Base-by-base conservation (phyloP, 2,888 invertebrate genomes). In the Euclidia mi region DNA sequence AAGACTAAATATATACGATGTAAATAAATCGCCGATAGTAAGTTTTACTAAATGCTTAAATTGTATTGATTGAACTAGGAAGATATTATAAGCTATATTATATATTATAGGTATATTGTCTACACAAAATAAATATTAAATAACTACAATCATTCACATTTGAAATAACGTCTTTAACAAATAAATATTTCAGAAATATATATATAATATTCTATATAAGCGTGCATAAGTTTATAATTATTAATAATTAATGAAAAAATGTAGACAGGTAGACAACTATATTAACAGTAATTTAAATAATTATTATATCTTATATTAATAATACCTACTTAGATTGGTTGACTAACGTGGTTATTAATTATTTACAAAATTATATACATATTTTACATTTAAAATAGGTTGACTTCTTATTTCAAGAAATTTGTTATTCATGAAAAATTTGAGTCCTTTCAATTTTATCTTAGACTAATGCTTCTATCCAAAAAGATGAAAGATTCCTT, bases 141-240 rank as follows among this genome's bases (percentile, higher is more conserved):
- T 11, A 34, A 4, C 2, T 59, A 59, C 70, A 78, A 70, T 59
- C 69, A 79, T 76, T 79, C 75, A 78, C 71, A 76, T 76, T 79
- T 70, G 77, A 46, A 61, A 57, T 56, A 65, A 51, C 25, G 51
- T 34, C 10, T 48, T 43, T n/a, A 55, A 48, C 40, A 48, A 48
- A 37, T 28, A 52, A 44, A 17, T 41, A 18, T 12, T 35, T 44
- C 11, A 11, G 14, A 1, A 6, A 25, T 25, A 25, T 25, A 1
- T 2, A 25, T 25, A 25, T 25, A 6, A 25, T 1, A 25, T 25
- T 25, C 20, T 25, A 4, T n/a, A n/a, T n/a, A n/a, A n/a, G n/a
- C n/a, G n/a, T n/a, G 2, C 20, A 40, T 7, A 14, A 11, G 9
- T 14, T 40, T 35, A 15, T 15, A 2, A 9, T 35, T 35, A 14